Evolutionary conservation across 2,113 vertebrate genomes (phyloP), one percentile per base, ranked within the genome.

Genomic region (Microtus ochrogaster): DNA sequence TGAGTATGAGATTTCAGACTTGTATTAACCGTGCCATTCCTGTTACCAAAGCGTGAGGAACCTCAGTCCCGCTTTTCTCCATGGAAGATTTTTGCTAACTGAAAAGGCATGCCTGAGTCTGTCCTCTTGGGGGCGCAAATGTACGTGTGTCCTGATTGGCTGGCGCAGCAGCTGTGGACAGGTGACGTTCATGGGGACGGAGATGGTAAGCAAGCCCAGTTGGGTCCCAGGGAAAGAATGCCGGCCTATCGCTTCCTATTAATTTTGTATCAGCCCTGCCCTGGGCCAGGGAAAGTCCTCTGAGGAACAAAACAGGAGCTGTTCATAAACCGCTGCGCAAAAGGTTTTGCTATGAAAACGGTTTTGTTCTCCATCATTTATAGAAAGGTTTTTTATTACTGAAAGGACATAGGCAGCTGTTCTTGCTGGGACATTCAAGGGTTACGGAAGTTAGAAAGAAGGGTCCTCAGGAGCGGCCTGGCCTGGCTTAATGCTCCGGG

Each of bases 271-370:
- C 47, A 28, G 89, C n/a, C n/a, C 28, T 87, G 79, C 63, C 74
- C 21, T 17, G 9, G 84, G 83, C 44, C 21, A 36, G 6, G 0
- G 22, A 73, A 84, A 36, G 24, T 79, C 36, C 81, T 68, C 52
- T 47, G 44, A 77, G 44, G 36, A 47, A n/a, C 39, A 61, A 52
- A 74, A 70, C n/a, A 7, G 13, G n/a, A 83, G 41, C 86, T 74
- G 22, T 2, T 74, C 19, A 41, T 39, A 87, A 92, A 79, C 72
- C 14, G n/a, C 78, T 78, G 74, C 9, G 9, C n/a, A 90, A 82
- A 61, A 41, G 16, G 12, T 63, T 91, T 47, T 85, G 41, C 41
- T 91, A 66, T 90, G 41, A 72, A 97, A 95, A 84, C 7, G 78
- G 58, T 55, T 91, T 92, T 84, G 44, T 68, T 61, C 30, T 33